Evolutionary conservation across 2,797 vertebrate species (phyloP), one percentile per base, ranked within the genome.

Genomic region (Holocentrus rufus): DNA sequence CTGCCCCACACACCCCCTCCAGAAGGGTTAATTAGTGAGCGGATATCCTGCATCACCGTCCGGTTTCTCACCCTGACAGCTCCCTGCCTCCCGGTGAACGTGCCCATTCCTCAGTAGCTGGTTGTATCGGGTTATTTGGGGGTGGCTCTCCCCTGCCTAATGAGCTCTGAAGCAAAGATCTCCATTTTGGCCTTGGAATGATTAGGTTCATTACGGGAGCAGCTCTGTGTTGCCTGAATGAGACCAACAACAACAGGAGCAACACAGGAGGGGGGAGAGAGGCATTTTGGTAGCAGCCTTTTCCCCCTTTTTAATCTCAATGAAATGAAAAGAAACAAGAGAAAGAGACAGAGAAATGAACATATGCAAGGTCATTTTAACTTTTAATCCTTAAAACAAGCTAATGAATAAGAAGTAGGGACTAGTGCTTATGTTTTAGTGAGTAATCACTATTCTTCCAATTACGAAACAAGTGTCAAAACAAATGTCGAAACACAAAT

Each of bases 141-240:
- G 82, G n/a, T 27, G 79, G 63, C 77, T 55, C 65, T 74, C 80
- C 64, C 46, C 76, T 80, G 83, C 80, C 66, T 89, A 91, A 92
- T 90, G 87, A 92, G 82, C 81, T 89, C 85, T 84, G 85, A 85
- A 87, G 69, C 58, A 54, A 79, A 88, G 76, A 86, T 88, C 82
- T 87, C 81, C 68, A 84, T 89, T 83, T 82, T 77, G 77, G 65
- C 77, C 80, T 57, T 8, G 14, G 64, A 84, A 83, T 84, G 84
- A 90, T 90, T 76, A 82, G 57, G 52, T 88, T 90, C 85, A 88
- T 91, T 90, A 91, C 20, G 50, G 64, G 74, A 75, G 58, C 20
- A 7, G 58, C 70, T 77, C 74, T 14, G 80, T 17, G 80, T 17
- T 61, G 75, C 54, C 39, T 66, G 46, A 69, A 77, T 2, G 36